These are phyloP conservation scores for Carlito syrichta DNA, from an alignment of 2,113 vertebrate genomes.

Conservation along the genomic window DNA sequence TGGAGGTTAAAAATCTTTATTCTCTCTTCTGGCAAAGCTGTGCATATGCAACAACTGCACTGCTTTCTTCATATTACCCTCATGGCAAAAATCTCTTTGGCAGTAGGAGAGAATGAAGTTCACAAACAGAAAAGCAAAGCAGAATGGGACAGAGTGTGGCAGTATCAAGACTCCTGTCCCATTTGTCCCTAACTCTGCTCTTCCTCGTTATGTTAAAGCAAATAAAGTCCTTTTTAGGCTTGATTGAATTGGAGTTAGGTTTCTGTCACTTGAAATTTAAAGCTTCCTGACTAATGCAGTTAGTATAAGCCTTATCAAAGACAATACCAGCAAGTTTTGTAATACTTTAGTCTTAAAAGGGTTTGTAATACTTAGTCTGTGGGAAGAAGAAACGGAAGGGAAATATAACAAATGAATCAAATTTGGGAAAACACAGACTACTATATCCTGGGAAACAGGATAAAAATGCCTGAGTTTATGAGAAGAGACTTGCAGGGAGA, in stretches of 20 bases:
- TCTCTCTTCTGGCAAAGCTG: neutral
- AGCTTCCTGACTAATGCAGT: conserved; percentile 39
- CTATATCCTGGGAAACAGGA: conserved; percentile 11
- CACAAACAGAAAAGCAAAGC: neutral
- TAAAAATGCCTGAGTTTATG: conserved; percentile 46
- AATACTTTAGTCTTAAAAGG: neutral
- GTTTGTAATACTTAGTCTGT: conserved; percentile 36
- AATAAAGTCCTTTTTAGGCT: neutral
- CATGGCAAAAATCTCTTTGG: neutral
- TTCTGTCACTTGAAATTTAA: neutral
- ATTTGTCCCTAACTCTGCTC: neutral
- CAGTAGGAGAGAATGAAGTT: neutral
- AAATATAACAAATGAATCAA: conserved; percentile 26
- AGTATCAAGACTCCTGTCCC: neutral
- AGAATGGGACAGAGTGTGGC: neutral
- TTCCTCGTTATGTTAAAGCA: neutral
- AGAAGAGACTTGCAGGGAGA: conserved; percentile 37
- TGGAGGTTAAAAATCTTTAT: neutral
- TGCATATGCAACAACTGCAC: neutral
- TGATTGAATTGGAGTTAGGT: neutral
- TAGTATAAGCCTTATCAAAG: conserved; percentile 39
- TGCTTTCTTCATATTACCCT: neutral
- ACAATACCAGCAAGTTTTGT: conserved; percentile 23
- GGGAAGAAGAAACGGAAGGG: conserved; percentile 37
- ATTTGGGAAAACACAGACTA: conserved; percentile 42